Evolutionary conservation across 2,888 invertebrate species (phyloP), one percentile per base, ranked within the genome.

Genomic region (Drosophila neonasuta): DNA sequence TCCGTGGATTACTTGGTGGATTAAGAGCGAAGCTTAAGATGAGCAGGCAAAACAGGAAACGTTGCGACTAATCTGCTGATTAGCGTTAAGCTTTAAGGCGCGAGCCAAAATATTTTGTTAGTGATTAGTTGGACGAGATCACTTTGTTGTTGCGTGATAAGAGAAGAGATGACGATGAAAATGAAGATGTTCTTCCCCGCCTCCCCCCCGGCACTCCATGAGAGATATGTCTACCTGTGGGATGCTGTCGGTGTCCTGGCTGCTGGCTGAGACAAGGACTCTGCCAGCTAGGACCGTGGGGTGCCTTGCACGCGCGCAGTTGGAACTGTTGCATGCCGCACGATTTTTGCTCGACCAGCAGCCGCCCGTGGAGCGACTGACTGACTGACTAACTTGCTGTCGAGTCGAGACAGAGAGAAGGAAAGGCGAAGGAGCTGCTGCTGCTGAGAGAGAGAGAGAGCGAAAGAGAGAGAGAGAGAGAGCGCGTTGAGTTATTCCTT

Each of bases 321-420:
- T 68, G 74, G 76, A 80, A 80, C 80, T 78, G 79, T 78, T 80
- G 79, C 78, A 80, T 68, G 68, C 54, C 71, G 45, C 51, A 72
- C 42, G 15, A 59, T 68, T 77, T 77, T 79, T 72, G 69, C 79
- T 24, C 4, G 69, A 71, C 42, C 56, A 65, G 68, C 74, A 63
- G 74, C 79, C 79, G 82, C 82, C 82, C 64, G 79, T 63, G 24
- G 39, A 49, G 44, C 2, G 9, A 48, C 56, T 8, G 44, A 70
- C 54, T 30, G 45, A 68, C 52, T 49, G 50, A 20, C 41, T 13
- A 46, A 17, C 49, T 10, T 32, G 24, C 10, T 34, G 17, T 17
- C 17, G 49, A 17, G 49, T 8, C n/a, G 9, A 13, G 32, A n/a
- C 39, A 17, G 30, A 8, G 54, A 41, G 55, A 41, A 34, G n/a